Evolutionary conservation across 2,888 invertebrate genomes (phyloP), one percentile per base, ranked within the genome.

Genomic region (Polymixis lichenea): DNA sequence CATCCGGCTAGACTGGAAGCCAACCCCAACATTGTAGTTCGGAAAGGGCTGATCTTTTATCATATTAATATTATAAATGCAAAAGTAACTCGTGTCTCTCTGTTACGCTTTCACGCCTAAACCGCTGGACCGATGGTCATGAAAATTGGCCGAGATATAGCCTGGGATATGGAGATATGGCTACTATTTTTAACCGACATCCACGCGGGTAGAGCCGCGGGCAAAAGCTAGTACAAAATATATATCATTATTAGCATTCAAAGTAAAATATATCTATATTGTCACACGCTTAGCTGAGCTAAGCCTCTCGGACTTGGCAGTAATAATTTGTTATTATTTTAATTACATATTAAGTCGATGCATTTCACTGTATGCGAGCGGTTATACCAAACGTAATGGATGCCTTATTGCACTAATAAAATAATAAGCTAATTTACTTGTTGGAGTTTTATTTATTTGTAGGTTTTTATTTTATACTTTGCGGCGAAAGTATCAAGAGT

Each of bases 371-470:
- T 89, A 86, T 86, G 86, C 87, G 88, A 87, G 86, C 85, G 82
- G 78, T 84, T 87, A 83, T 87, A 89, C 91, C 88, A 78, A 86
- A 84, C 76, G 90, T 90, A 89, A 92, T 91, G 92, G 90, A 93
- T 91, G 94, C 93, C 93, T 94, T 94, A 93, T 92, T 94, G 92
- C 94, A 94, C 95, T 95, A 95, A 95, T 95, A 95, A 94, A 95
- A 91, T 93, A 92, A 93, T 92, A 89, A 92, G 89, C 92, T 92
- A 93, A 90, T 89, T 89, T 87, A 85, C 66, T 67, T 76, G 19
- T 85, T 82, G 60, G 58, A 5, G 32, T 85, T 83, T 86, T 75
- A 70, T 71, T 67, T 67, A 1, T 67, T 65, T 65, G 46, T 19
- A 25, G 19, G 0, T 9, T 53, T 62, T 60, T 28, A 56, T 49